phyloP scores from a whole-genome alignment of 2,888 invertebrate species.

The Matsumyia berberina region DNA sequence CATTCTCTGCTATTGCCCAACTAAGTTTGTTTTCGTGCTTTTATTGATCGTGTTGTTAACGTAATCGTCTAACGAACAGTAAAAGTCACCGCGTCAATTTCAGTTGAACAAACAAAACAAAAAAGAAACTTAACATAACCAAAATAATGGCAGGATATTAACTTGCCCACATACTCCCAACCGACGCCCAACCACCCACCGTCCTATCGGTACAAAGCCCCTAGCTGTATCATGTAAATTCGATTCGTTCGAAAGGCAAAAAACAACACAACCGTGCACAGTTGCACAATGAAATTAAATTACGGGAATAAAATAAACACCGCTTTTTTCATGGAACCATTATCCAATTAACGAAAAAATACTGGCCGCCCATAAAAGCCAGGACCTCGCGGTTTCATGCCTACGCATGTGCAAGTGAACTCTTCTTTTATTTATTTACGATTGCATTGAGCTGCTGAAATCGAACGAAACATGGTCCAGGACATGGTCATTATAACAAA shows the following conservation, averaged over 20 bases:
- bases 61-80: slow-evolving; percentile 8
- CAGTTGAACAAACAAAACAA: slow-evolving; percentile 10
- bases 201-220: slow-evolving; percentile 1
- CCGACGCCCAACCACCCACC: not conserved
- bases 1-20: not conserved
- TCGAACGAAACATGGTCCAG: slow-evolving; percentile 3
- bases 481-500: not conserved
- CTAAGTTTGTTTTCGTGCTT: not conserved
- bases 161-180: not conserved
- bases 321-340: slow-evolving; percentile 35
- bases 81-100: slow-evolving; percentile 17
- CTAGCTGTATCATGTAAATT: slow-evolving; percentile 38
- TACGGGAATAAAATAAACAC: slow-evolving; percentile 56
- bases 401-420: not conserved
- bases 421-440: slow-evolving; percentile 33
- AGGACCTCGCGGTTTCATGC: slow-evolving; percentile 14
- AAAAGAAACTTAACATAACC: slow-evolving; percentile 3
- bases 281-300: slow-evolving; percentile 55
- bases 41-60: slow-evolving; percentile 17
- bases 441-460: slow-evolving; percentile 27
- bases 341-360: slow-evolving; percentile 50
- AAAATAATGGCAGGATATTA: slow-evolving; percentile 27
- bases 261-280: slow-evolving; percentile 8
- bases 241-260: not conserved
- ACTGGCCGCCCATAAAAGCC: slow-evolving; percentile 9